Evolutionary conservation across 2,888 invertebrate genomes (phyloP), one percentile per base, ranked within the genome.

Genomic region (Nebria salina): DNA sequence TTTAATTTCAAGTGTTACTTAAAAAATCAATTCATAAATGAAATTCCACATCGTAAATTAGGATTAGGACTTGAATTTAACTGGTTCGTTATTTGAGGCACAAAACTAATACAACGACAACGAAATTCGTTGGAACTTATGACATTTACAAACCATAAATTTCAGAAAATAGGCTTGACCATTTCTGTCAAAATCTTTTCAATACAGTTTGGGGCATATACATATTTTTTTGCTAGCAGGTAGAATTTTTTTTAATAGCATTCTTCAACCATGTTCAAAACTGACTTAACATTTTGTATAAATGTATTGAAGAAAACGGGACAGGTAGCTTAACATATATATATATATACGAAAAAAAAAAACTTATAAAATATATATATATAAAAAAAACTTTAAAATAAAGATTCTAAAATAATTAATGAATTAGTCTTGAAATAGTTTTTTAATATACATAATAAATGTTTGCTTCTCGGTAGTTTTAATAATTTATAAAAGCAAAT

Each of bases 81-180:
- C 54, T 54, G 54, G 54, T 54, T 7, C 13, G 54, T 54, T 54
- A 54, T 54, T 54, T 54, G 54, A 54, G 54, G 1, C 54, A 54
- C 54, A n/a, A 54, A 54, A 54, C 54, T 54, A 54, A 54, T 54
- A 54, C 54, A 54, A 34, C 34, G 34, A 34, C 34, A 4, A 2
- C 34, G 54, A 54, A 13, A 13, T 54, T 54, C 54, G 54, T 54
- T 13, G 54, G 8, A 13, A 54, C 8, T 54, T 54, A 54, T 54
- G 54, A 54, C 54, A 54, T 54, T 54, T 54, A 54, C 54, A 54
- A 54, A 13, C 54, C 11, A 54, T 54, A 54, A 54, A 54, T 54
- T 54, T 54, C 54, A 54, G 54, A 54, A 54, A 54, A 54, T 54
- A 54, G 54, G 54, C 54, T 54, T 54, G 54, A 54, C 54, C 54